phyloP scores from a whole-genome alignment of 2,797 vertebrate species.

The Coilia nasus region DNA sequence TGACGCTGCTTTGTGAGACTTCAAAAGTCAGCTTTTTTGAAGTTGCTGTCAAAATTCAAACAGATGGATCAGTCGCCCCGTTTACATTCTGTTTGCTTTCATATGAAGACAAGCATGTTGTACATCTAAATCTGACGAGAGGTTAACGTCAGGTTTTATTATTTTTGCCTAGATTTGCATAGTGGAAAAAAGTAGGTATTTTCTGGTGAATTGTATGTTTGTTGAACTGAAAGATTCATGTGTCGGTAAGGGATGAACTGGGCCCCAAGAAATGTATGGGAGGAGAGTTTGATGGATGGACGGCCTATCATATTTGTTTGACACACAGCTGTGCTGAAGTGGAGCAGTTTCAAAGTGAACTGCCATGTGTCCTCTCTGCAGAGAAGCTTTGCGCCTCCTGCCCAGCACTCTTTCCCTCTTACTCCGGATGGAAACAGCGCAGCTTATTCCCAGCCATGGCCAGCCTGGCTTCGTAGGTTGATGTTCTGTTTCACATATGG shows the following conservation, averaged over 20 bases:
- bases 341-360: too few species aligned
- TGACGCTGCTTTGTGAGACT: background rate
- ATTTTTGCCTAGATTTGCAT: background rate
- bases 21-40: background rate
- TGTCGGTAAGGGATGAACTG: background rate
- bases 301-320: background rate
- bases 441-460: too few species aligned
- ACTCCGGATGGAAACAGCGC: background rate
- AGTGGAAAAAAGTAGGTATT: background rate
- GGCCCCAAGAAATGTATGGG: background rate
- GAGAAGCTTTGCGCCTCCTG: too few species aligned
- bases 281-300: background rate
- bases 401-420: background rate
- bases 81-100: background rate
- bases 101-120: background rate
- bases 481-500: too few species aligned
- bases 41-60: background rate
- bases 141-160: background rate
- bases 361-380: too few species aligned
- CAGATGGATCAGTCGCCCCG: background rate
- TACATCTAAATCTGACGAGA: background rate
- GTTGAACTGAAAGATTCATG: background rate
- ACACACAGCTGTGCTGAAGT: too few species aligned
- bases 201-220: background rate
- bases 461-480: too few species aligned